phyloP scores from a whole-genome alignment of 2,888 invertebrate species.

The Drosophila paramelanica region DNA sequence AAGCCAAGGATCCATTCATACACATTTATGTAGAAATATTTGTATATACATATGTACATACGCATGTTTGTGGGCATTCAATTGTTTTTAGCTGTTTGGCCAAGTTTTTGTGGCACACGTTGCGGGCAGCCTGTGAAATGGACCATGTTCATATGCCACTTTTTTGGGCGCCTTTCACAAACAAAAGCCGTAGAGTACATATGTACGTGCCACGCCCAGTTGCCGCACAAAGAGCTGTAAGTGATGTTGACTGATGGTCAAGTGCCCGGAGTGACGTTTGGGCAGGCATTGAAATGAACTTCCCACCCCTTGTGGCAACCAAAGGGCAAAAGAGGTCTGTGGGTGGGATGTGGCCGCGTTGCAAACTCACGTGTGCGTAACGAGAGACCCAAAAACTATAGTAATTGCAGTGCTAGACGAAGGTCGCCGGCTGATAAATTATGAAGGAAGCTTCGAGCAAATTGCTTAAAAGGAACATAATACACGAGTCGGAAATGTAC shows the following conservation, averaged over 20 bases:
- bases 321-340: too few relatives aligned
- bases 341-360: background rate
- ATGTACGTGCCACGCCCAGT: conserved; percentile 10
- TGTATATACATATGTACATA: background rate
- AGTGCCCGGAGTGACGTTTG: conserved; percentile 21
- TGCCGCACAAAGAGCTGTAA: conserved; percentile 21
- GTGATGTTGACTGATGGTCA: conserved; percentile 52
- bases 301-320: background rate
- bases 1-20: background rate
- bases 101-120: conserved; percentile 1
- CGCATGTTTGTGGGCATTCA: background rate
- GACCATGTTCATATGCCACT: conserved; percentile 13
- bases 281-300: conserved; percentile 9
- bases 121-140: background rate
- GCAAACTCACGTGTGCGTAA: conserved; percentile 15
- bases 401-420: conserved; percentile 5
- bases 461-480: conserved; percentile 4
- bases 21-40: background rate
- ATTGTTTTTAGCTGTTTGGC: conserved; percentile 1
- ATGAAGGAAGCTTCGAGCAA: conserved; percentile 20
- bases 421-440: conserved; percentile 33
- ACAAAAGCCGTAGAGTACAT: conserved; percentile 2
- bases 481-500: too few relatives aligned
- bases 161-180: conserved; percentile 13
- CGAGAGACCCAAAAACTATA: conserved; percentile 8